These are phyloP conservation scores for Pelochelys cantorii DNA, from an alignment of 2,797 vertebrate genomes.

Conservation along the genomic window DNA sequence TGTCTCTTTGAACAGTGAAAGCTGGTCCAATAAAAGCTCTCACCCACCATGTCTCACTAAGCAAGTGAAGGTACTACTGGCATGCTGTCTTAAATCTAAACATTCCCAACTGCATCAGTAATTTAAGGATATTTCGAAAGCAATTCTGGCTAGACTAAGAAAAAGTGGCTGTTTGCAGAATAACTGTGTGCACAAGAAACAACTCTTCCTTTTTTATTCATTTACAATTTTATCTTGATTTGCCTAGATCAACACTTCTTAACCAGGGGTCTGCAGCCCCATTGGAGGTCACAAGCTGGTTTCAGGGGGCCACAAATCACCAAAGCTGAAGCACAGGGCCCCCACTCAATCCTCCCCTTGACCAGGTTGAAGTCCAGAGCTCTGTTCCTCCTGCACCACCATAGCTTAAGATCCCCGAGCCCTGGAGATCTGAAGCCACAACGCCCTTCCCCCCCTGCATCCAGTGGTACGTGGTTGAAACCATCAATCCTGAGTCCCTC, in stretches of 20 bases:
- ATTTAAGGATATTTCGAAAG: conserved; percentile 28
- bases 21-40: not conserved
- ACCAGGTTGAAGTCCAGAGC: too few relatives aligned
- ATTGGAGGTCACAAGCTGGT: too few relatives aligned
- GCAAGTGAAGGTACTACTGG: conserved; percentile 34
- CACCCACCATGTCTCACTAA: not conserved
- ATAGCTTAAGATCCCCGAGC: too few relatives aligned
- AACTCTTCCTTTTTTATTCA: conserved; percentile 49
- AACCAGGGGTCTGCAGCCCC: too few relatives aligned
- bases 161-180: not conserved
- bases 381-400: too few relatives aligned
- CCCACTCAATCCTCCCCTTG: too few relatives aligned
- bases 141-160: not conserved
- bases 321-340: too few relatives aligned
- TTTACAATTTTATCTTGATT: not conserved
- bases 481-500: too few relatives aligned
- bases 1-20: not conserved
- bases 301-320: too few relatives aligned
- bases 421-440: too few relatives aligned
- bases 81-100: conserved; percentile 8
- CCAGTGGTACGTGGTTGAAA: too few relatives aligned
- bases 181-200: conserved; percentile 17
- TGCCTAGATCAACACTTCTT: not conserved
- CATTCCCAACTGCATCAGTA: conserved; percentile 4
- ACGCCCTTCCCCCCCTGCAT: too few relatives aligned